A percentile compares a stretch with the other conserved stretches of the same genome.
Evolutionary conservation across 37 sponge, comb jelly and placozoan genomes (phyloP).

Genomic region (Cladorhizidae sp.): DNA sequence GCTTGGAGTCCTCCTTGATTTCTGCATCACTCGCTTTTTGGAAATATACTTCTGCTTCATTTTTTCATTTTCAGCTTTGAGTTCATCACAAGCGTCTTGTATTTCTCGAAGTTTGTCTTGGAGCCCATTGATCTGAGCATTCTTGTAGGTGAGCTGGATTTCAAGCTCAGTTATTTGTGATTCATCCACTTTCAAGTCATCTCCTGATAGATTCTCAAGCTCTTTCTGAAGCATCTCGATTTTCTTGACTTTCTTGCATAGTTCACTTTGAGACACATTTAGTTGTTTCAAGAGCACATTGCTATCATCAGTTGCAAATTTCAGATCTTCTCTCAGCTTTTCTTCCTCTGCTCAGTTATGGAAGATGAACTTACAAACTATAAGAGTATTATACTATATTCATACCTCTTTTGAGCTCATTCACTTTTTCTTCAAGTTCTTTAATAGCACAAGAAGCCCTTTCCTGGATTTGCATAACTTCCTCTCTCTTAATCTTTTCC

Average conservation of each 20-base stretch:
- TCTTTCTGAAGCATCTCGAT: conserved; percentile 12
- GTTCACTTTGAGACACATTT: not conserved
- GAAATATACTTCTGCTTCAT: conserved; percentile 41
- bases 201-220: not conserved
- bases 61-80: conserved; percentile 39
- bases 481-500: conserved; percentile 23
- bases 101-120: conserved; percentile 13
- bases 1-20: not conserved
- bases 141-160: not conserved
- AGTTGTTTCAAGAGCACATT: conserved; percentile 10
- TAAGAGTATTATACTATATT: not conserved
- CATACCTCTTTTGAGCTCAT: conserved; percentile 11
- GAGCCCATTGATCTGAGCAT: conserved; percentile 5
- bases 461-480: conserved; percentile 27
- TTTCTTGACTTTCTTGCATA: conserved; percentile 11
- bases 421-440: conserved; percentile 6
- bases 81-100: conserved; percentile 29
- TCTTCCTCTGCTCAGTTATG: conserved; percentile 24
- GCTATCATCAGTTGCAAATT: conserved; percentile 12
- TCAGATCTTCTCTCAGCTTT: not conserved
- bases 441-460: conserved; percentile 4
- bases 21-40: conserved; percentile 24
- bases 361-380: not conserved
- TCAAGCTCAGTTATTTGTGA: conserved; percentile 31
- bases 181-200: not conserved